Percentiles rank a stretch among this genome's conserved stretches.
These are phyloP conservation scores for Zaprionus africanus DNA, from an alignment of 1,140 invertebrate genomes.

Conservation along the genomic window DNA sequence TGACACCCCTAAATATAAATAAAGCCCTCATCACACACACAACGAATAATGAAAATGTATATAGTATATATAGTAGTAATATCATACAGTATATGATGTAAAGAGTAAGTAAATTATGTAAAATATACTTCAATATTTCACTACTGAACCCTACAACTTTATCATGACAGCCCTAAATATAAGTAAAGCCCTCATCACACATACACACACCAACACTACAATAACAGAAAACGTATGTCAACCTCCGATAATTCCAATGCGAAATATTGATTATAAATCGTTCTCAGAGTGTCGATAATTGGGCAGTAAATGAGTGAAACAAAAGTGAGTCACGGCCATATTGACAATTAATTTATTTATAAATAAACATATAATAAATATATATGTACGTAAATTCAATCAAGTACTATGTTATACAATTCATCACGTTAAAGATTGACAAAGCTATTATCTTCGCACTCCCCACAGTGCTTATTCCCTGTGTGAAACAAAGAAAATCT, in stretches of 20 bases:
- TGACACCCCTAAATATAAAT: constrained; percentile 21
- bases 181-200: constrained; percentile 10
- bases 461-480: neutral
- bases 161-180: constrained; percentile 14
- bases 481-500: constrained; percentile 15
- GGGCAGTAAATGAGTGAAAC: constrained; percentile 16
- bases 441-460: neutral
- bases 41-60: neutral
- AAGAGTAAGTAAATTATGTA: too few species aligned
- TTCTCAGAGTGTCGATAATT: constrained; percentile 34
- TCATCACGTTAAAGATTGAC: neutral
- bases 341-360: constrained; percentile 32
- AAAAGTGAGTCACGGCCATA: constrained; percentile 73
- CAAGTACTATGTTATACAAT: neutral
- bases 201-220: constrained; percentile 13
- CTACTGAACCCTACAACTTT: constrained; percentile 2
- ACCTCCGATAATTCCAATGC: constrained; percentile 23
- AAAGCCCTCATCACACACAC: constrained; percentile 4
- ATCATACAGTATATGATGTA: neutral
- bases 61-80: neutral
- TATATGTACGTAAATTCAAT: neutral
- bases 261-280: constrained; percentile 35
- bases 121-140: too few species aligned
- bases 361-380: constrained; percentile 18
- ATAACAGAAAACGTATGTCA: constrained; percentile 26